These are phyloP conservation scores for Stegostoma tigrinum DNA, from an alignment of 2,113 vertebrate genomes.

Conservation along the genomic window DNA sequence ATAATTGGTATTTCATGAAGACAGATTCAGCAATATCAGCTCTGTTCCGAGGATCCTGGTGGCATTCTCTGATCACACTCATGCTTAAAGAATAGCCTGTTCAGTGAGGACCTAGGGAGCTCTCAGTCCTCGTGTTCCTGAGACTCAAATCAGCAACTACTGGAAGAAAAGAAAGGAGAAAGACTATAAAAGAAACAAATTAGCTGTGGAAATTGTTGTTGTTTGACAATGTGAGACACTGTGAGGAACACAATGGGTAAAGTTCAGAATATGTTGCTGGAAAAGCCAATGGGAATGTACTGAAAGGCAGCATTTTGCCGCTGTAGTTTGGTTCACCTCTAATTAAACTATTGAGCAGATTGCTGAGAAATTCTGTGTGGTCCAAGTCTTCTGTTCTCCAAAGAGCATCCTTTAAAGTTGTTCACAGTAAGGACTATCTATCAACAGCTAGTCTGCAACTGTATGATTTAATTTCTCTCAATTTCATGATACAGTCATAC, in stretches of 20 bases:
- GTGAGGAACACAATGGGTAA: not conserved
- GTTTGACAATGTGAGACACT: not conserved
- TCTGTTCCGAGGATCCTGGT: not conserved
- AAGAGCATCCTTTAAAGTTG: not conserved
- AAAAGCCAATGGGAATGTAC: not conserved
- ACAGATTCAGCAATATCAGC: not conserved
- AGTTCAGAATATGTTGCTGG: not conserved
- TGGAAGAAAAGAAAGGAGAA: not conserved
- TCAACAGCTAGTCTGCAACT: not conserved
- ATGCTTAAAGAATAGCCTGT: not conserved
- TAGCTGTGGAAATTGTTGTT: not conserved
- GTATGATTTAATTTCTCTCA: slow-evolving; percentile 3
- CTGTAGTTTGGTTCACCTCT: not conserved
- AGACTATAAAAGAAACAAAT: not conserved
- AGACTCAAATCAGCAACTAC: not conserved
- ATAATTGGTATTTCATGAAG: not conserved
- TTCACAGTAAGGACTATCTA: not conserved
- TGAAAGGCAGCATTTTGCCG: not conserved
- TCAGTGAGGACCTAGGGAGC: not conserved
- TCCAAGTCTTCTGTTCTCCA: not conserved
- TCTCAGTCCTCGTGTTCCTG: not conserved
- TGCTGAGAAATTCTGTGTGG: not conserved
- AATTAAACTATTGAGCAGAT: not conserved
- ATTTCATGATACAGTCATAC: slow-evolving; percentile 7
- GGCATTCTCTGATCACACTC: not conserved